Conservation (phyloP, 2,888 invertebrate species). For the Euclidia mi region DNA sequence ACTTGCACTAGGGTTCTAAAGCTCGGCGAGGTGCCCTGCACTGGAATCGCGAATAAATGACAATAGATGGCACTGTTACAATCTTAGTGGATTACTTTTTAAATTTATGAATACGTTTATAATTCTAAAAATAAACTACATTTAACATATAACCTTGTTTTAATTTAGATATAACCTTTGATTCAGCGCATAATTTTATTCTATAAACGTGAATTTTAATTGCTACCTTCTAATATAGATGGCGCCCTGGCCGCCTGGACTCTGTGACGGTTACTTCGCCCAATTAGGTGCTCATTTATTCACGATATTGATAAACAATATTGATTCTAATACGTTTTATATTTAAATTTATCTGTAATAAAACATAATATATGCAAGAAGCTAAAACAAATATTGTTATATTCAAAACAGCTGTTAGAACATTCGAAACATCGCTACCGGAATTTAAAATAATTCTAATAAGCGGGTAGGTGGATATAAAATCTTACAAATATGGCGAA, state of each 20-base stretch:
- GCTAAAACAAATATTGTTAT: conserved; percentile 3
- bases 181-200: too few relatives aligned
- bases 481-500: conserved; percentile 43
- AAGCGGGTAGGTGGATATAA: conserved; percentile 1
- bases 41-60: conserved; percentile 19
- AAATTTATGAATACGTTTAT: not conserved
- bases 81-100: not conserved
- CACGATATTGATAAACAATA: conserved; percentile 8
- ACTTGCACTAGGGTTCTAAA: conserved; percentile 5
- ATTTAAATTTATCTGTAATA: conserved; percentile 31
- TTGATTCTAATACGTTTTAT: conserved; percentile 25
- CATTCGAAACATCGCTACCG: conserved; percentile 25
- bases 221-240: conserved; percentile 31
- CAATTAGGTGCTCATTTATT: conserved; percentile 6
- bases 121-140: not conserved
- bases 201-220: too few relatives aligned
- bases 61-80: conserved; percentile 49
- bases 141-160: too few relatives aligned
- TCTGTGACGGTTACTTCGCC: not conserved
- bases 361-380: conserved; percentile 13
- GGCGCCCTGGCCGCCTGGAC: conserved; percentile 30
- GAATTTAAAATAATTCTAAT: conserved; percentile 12
- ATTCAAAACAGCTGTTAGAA: conserved; percentile 24
- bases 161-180: too few relatives aligned
- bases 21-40: conserved; percentile 12